Evolutionary conservation across 2,113 vertebrate genomes (phyloP).

Genomic region (Tachysurus vachellii): DNA sequence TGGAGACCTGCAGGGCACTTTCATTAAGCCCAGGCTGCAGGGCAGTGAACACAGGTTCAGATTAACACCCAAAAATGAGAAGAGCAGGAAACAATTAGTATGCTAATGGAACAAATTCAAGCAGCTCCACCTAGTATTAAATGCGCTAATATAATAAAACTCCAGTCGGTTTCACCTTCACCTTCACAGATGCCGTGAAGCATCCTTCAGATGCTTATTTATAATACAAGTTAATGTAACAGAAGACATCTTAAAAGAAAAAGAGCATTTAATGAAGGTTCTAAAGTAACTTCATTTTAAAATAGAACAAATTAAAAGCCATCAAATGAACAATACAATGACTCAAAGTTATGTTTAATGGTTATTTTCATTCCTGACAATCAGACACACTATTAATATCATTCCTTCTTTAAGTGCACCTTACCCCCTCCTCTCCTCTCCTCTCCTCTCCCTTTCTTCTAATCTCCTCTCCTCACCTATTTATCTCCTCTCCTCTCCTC

Average conservation of each 20-base stretch:
- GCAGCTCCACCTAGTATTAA: slow-evolving; percentile 32
- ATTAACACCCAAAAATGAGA: slow-evolving; percentile 47
- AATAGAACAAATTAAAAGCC: not conserved
- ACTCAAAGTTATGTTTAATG: not conserved
- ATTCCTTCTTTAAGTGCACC: not conserved
- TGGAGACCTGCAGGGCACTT: slow-evolving; percentile 41
- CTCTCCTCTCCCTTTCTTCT: not conserved
- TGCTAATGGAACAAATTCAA: slow-evolving; percentile 51
- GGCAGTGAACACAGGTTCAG: slow-evolving; percentile 33
- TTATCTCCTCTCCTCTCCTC: not conserved
- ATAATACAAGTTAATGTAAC: not conserved
- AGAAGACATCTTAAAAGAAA: not conserved
- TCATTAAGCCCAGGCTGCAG: slow-evolving; percentile 51
- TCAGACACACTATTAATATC: slow-evolving; percentile 21
- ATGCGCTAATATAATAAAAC: slow-evolving; percentile 25
- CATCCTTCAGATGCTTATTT: not conserved
- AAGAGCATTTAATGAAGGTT: not conserved
- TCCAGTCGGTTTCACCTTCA: slow-evolving; percentile 1
- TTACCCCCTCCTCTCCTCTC: not conserved
- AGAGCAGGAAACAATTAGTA: slow-evolving; percentile 55
- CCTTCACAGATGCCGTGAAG: not conserved
- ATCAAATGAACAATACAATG: not conserved
- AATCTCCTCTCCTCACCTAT: too few species aligned
- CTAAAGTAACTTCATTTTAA: not conserved
- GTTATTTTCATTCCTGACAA: slow-evolving; percentile 29